Percentiles rank a stretch among this genome's conserved stretches.
Evolutionary conservation across 2,113 vertebrate genomes (phyloP).

Genomic region (Naja naja): DNA sequence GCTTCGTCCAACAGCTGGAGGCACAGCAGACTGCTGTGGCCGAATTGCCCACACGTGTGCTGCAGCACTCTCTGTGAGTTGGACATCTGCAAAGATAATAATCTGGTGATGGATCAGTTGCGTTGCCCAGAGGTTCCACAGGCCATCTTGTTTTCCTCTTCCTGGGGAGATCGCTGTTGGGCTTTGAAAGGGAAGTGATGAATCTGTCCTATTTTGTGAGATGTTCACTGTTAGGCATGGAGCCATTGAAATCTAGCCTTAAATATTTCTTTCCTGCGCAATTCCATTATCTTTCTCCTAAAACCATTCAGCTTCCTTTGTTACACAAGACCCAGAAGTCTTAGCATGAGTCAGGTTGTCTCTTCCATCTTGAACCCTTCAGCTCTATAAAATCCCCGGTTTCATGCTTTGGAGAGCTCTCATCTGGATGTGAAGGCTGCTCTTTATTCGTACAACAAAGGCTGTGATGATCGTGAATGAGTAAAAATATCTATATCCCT

Average conservation of each 20-base stretch:
- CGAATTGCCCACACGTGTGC: constrained; percentile 18
- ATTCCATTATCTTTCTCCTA: background rate
- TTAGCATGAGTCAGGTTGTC: background rate
- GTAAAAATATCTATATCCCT: background rate
- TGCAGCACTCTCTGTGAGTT: constrained; percentile 6
- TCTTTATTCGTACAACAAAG: background rate
- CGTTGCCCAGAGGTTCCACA: constrained; percentile 24
- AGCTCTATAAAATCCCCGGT: background rate
- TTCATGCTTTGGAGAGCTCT: background rate
- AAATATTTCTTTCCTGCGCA: constrained; percentile 28
- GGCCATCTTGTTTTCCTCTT: constrained; percentile 47
- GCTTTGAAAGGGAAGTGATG: constrained; percentile 48
- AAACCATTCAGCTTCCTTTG: background rate
- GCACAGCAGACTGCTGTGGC: constrained; percentile 27
- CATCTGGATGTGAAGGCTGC: background rate
- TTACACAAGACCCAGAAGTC: background rate
- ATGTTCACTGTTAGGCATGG: constrained; percentile 35
- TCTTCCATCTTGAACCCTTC: background rate
- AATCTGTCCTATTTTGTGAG: constrained; percentile 46
- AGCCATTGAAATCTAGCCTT: constrained; percentile 22
- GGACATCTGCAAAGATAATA: background rate
- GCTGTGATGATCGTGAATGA: background rate
- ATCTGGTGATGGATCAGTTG: constrained; percentile 36
- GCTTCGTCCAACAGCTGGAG: constrained; percentile 53
- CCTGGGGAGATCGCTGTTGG: too few species aligned